These are phyloP conservation scores for Nibea albiflora DNA, from an alignment of 2,113 vertebrate genomes.

Conservation along the genomic window DNA sequence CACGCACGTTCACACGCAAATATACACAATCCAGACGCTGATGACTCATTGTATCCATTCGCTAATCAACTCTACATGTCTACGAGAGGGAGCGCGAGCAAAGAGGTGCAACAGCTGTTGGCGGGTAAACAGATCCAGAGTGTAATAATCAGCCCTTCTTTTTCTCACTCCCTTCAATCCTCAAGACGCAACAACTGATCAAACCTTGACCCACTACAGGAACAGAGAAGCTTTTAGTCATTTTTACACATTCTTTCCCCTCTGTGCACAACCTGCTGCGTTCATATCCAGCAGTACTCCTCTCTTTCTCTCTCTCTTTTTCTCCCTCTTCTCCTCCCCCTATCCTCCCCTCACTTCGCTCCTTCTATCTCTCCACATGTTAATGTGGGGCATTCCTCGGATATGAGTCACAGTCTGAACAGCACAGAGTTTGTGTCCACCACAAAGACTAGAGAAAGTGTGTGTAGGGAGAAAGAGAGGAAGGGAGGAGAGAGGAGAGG, in stretches of 20 bases:
- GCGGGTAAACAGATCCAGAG: conserved; percentile 72
- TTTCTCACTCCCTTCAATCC: conserved; percentile 20
- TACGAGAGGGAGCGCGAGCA: conserved; percentile 33
- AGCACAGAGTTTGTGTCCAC: conserved; percentile 72
- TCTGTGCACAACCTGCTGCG: conserved; percentile 23
- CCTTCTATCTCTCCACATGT: conserved; percentile 72
- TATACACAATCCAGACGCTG: conserved; percentile 66
- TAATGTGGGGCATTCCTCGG: conserved; percentile 80
- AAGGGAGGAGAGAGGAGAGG: conserved; percentile 16
- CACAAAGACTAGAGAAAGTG: conserved; percentile 60
- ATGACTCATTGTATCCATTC: conserved; percentile 80
- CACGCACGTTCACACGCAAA: conserved; percentile 40
- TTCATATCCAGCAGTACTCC: conserved; percentile 47
- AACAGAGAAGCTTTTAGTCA: conserved; percentile 14
- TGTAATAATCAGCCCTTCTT: conserved; percentile 48
- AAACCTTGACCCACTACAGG: conserved; percentile 53
- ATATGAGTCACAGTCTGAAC: conserved; percentile 79
- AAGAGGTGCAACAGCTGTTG: conserved; percentile 78
- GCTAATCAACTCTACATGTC: conserved; percentile 72
- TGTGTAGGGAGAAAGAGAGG: conserved; percentile 5
- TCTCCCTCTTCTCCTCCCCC: neutral
- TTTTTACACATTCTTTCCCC: conserved; percentile 12
- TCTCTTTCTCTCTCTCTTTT: conserved; percentile 17
- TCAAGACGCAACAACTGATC: conserved; percentile 29
- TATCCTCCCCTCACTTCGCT: conserved; percentile 30